Evolutionary conservation across 2,113 vertebrate species (phyloP).

Genomic region (Coreoperca whiteheadi): DNA sequence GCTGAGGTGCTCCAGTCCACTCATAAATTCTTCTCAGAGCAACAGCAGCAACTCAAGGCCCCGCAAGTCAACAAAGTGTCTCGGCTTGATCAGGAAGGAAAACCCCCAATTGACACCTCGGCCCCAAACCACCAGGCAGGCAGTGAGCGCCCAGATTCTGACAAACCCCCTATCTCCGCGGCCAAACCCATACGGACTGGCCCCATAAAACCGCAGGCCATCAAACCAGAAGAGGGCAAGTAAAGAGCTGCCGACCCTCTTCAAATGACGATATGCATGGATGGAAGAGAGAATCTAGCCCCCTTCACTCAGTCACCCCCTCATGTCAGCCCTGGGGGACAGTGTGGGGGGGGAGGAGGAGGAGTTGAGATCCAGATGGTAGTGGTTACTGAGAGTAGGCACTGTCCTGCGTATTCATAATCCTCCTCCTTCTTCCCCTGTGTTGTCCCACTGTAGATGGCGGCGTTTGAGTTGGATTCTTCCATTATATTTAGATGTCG

Average conservation of each 20-base stretch:
- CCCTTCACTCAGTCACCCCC: slow-evolving; percentile 60
- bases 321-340: slow-evolving; percentile 61
- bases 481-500: slow-evolving; percentile 62
- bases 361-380: slow-evolving; percentile 32
- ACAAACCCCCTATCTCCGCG: slow-evolving; percentile 86
- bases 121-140: slow-evolving; percentile 84
- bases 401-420: slow-evolving; percentile 36
- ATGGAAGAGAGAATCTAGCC: slow-evolving; percentile 60
- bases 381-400: slow-evolving; percentile 55
- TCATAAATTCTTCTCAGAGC: slow-evolving; percentile 95
- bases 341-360: slow-evolving; percentile 50
- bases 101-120: slow-evolving; percentile 86
- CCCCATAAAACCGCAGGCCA: slow-evolving; percentile 98
- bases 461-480: slow-evolving; percentile 66
- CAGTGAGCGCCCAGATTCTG: slow-evolving; percentile 85
- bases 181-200: slow-evolving; percentile 97
- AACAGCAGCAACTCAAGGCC: slow-evolving; percentile 90
- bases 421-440: slow-evolving; percentile 57
- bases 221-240: slow-evolving; percentile 98
- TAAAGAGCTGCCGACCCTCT: slow-evolving; percentile 70
- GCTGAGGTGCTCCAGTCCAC: slow-evolving; percentile 99
- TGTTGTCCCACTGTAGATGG: slow-evolving; percentile 58
- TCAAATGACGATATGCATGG: slow-evolving; percentile 37
- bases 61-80: slow-evolving; percentile 88
- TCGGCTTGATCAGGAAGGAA: slow-evolving; percentile 87